Percentiles rank a stretch among this genome's conserved stretches.
Evolutionary conservation across 2,113 vertebrate genomes (phyloP).

Genomic region (Xyrauchen texanus): DNA sequence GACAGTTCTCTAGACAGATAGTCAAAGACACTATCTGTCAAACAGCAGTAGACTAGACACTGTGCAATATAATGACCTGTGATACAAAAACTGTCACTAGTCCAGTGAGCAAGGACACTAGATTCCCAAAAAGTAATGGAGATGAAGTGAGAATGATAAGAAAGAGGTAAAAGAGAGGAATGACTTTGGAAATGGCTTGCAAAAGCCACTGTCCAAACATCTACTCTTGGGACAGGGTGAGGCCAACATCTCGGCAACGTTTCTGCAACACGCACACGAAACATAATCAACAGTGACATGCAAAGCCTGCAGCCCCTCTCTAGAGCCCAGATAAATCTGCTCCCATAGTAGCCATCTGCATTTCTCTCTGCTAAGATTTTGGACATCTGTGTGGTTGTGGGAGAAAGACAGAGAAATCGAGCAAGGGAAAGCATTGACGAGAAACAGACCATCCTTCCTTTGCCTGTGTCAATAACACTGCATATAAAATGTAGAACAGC

Average conservation of each 20-base stretch:
- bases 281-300: conserved; percentile 53
- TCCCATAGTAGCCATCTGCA: conserved; percentile 57
- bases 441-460: conserved; percentile 33
- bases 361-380: conserved; percentile 44
- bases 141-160: conserved; percentile 41
- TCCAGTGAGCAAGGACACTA: background rate
- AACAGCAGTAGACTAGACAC: conserved; percentile 6
- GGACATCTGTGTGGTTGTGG: conserved; percentile 53
- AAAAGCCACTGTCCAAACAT: conserved; percentile 30
- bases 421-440: conserved; percentile 20
- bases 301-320: conserved; percentile 49
- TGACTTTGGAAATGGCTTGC: conserved; percentile 24
- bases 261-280: conserved; percentile 46
- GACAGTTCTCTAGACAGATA: background rate
- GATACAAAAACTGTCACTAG: background rate
- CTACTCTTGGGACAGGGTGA: conserved; percentile 37
- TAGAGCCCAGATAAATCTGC: conserved; percentile 41
- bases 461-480: conserved; percentile 17
- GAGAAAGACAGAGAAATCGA: conserved; percentile 12
- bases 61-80: conserved; percentile 12
- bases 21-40: conserved; percentile 3
- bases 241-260: conserved; percentile 42
- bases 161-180: background rate
- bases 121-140: background rate
- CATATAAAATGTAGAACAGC: conserved; percentile 13